Evolutionary conservation across 2,113 vertebrate genomes (phyloP).

Genomic region (Athene cunicularia): DNA sequence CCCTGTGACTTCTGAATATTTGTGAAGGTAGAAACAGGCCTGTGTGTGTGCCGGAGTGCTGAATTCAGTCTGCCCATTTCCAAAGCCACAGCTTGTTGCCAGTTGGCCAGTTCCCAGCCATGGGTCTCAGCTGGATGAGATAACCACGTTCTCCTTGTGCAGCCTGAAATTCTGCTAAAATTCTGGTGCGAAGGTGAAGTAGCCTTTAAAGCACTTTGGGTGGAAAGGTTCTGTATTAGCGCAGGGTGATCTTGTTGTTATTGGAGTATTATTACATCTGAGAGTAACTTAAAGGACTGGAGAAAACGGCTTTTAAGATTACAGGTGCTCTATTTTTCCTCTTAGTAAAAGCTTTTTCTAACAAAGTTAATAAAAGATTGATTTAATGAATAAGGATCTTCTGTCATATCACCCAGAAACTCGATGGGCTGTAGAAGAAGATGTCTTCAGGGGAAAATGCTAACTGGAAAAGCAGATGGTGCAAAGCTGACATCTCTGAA

Average conservation of each 20-base stretch:
- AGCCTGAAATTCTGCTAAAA: neutral
- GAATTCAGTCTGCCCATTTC: neutral
- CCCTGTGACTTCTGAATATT: neutral
- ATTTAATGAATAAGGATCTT: neutral
- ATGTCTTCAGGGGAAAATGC: neutral
- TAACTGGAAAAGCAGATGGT: neutral
- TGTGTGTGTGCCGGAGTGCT: neutral
- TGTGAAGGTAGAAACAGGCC: neutral
- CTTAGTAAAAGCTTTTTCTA: neutral
- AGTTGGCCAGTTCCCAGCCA: neutral
- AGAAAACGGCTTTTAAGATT: neutral
- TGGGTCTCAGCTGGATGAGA: neutral
- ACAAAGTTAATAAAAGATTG: neutral
- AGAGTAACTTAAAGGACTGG: neutral
- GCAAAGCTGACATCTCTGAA: neutral
- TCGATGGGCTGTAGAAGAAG: neutral
- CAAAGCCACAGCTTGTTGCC: neutral
- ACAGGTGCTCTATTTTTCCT: neutral
- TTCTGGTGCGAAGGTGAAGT: neutral
- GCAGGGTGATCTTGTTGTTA: neutral
- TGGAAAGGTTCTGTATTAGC: neutral
- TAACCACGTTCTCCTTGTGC: neutral
- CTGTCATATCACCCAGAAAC: neutral
- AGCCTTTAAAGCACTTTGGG: neutral
- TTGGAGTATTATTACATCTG: neutral